These are phyloP conservation scores for Saturnia japonica DNA, from an alignment of 2,888 invertebrate genomes.

Conservation along the genomic window DNA sequence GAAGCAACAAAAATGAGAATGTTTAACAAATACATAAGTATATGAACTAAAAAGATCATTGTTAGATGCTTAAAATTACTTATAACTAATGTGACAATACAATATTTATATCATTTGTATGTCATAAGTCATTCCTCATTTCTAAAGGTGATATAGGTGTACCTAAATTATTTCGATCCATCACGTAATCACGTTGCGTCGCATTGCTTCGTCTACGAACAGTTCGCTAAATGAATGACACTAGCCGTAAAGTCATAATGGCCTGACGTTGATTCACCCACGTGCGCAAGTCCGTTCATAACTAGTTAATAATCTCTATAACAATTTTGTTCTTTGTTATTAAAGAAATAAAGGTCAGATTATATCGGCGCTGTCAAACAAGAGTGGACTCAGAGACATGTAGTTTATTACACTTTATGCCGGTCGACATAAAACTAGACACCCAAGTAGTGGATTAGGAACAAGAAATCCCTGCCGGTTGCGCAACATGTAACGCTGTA, in stretches of 20 bases:
- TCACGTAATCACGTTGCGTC: no score
- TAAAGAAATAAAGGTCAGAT: conserved; percentile 41
- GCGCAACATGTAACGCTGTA: conserved; percentile 58
- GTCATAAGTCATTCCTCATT: neutral
- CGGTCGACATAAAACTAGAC: conserved; percentile 73
- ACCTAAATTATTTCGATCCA: conserved; percentile 54
- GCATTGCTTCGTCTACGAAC: conserved; percentile 48
- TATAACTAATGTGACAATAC: neutral
- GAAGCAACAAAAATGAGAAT: neutral
- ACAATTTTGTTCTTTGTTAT: conserved; percentile 26
- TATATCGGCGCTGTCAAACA: conserved; percentile 25
- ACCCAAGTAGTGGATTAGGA: conserved; percentile 77
- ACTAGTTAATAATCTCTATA: conserved; percentile 18
- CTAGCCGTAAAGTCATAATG: conserved; percentile 66
- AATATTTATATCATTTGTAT: neutral
- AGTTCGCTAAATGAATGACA: conserved; percentile 75
- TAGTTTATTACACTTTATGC: conserved; percentile 70
- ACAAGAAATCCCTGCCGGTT: conserved; percentile 57
- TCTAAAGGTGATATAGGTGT: conserved; percentile 21
- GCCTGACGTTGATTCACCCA: conserved; percentile 64
- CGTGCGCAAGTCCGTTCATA: conserved; percentile 45
- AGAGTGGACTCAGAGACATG: conserved; percentile 47
- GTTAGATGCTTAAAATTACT: neutral
- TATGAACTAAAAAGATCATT: neutral
- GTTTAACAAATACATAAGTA: neutral